Evolutionary conservation across 2,797 vertebrate species (phyloP).

Genomic region (Hypotaenidia okinawae): DNA sequence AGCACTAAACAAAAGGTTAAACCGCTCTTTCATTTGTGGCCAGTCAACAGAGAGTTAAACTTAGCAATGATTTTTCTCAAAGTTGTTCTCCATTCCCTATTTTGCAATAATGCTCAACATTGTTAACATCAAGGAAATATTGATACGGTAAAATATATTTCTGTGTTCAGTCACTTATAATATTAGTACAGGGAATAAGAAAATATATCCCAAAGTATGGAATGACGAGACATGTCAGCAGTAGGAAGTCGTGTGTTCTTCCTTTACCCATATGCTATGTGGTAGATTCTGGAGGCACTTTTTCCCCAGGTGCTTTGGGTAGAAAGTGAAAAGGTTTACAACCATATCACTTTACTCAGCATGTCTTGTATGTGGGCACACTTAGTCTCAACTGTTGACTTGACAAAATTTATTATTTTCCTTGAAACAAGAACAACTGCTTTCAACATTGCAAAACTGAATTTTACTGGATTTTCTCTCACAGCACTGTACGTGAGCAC

Average conservation of each 20-base stretch:
- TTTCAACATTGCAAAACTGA: background rate
- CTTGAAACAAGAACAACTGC: background rate
- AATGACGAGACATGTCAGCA: rapidly evolving
- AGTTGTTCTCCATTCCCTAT: background rate
- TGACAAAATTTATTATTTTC: background rate
- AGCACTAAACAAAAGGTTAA: background rate
- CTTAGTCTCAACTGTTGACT: background rate
- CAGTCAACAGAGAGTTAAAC: background rate
- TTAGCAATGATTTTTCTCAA: background rate
- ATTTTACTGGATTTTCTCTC: background rate
- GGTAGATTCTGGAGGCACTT: background rate
- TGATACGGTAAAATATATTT: background rate
- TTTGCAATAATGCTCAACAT: background rate
- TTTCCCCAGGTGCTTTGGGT: background rate
- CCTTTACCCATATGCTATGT: background rate
- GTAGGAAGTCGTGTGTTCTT: background rate
- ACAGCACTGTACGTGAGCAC: background rate
- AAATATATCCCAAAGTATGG: background rate
- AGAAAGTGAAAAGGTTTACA: background rate
- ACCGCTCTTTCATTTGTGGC: background rate
- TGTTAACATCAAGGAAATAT: background rate
- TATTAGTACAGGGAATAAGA: background rate
- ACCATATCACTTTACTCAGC: rapidly evolving
- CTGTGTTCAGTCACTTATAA: background rate
- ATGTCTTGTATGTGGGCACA: background rate